A percentile compares a stretch with the other conserved stretches of the same genome.
phyloP scores from a whole-genome alignment of 35 echinoderm and acorn worm genomes.

The Holothuria glaberrima region DNA sequence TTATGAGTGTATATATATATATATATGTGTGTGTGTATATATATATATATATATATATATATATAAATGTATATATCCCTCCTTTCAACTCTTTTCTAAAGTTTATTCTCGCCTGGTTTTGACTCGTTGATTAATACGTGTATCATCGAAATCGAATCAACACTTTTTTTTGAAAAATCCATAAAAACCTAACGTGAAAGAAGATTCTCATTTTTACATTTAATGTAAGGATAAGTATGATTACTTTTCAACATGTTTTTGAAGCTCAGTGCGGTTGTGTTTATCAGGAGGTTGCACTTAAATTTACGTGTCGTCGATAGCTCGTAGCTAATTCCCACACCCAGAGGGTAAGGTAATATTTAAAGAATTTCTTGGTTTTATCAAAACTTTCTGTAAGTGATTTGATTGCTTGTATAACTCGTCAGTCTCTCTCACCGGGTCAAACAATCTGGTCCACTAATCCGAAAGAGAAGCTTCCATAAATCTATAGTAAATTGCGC shows the following conservation, averaged over 20 bases:
- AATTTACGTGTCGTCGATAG: conserved; percentile 41
- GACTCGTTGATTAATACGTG: conserved; percentile 10
- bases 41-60: too few species aligned
- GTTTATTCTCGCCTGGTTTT: not conserved
- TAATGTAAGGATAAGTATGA: not conserved
- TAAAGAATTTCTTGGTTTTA: conserved; percentile 20
- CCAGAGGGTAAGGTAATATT: conserved; percentile 46
- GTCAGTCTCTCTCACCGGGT: conserved; percentile 30
- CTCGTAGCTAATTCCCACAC: conserved; percentile 44
- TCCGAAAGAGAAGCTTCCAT: not conserved
- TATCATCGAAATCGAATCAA: not conserved
- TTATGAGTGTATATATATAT: too few species aligned
- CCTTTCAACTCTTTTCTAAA: too few species aligned
- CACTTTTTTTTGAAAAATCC: not conserved
- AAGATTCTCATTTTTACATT: not conserved
- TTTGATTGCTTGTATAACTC: conserved; percentile 40
- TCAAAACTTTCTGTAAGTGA: conserved; percentile 17
- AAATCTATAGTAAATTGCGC: too few species aligned
- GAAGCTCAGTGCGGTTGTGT: not conserved
- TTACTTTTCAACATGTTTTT: not conserved
- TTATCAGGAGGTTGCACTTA: not conserved
- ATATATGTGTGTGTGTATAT: too few species aligned
- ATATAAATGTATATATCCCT: too few species aligned
- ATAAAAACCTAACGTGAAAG: not conserved
- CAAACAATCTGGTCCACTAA: conserved; percentile 18